A percentile compares a stretch with the other conserved stretches of the same genome.
Evolutionary conservation across 1,140 invertebrate genomes (phyloP).

Genomic region (Hyphantria cunea): DNA sequence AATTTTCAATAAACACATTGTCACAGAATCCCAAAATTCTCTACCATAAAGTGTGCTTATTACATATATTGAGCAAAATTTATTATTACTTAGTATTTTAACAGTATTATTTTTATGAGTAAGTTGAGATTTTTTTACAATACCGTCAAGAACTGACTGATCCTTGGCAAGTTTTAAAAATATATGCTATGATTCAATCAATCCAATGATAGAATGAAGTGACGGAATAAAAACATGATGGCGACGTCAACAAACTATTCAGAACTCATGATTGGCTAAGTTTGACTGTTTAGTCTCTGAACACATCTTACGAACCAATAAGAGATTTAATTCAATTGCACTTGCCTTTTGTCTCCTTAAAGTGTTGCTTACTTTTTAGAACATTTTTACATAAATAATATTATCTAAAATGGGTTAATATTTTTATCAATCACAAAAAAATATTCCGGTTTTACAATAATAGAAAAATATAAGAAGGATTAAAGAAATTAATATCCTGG

Average conservation of each 20-base stretch:
- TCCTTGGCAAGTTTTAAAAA: no score
- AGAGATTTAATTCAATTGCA: neutral
- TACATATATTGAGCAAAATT: no score
- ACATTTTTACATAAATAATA: neutral
- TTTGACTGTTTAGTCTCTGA: conserved; percentile 1
- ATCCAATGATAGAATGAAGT: no score
- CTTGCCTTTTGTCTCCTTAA: conserved; percentile 4
- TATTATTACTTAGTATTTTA: no score
- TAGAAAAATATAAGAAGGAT: neutral
- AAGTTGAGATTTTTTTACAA: no score
- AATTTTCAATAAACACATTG: no score
- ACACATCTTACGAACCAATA: neutral
- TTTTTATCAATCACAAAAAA: neutral
- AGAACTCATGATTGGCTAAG: conserved; percentile 3
- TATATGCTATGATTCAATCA: no score
- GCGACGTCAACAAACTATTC: conserved; percentile 15
- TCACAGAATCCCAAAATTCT: no score
- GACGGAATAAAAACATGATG: conserved; percentile 6
- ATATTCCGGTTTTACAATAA: neutral
- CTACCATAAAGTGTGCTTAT: no score
- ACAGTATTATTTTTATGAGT: no score
- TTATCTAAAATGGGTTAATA: neutral
- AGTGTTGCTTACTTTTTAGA: conserved; percentile 4
- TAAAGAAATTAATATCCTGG: conserved; percentile 37
- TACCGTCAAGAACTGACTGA: no score